Evolutionary conservation across 2,888 invertebrate species (phyloP).

Genomic region (Boloria euphrosyne): DNA sequence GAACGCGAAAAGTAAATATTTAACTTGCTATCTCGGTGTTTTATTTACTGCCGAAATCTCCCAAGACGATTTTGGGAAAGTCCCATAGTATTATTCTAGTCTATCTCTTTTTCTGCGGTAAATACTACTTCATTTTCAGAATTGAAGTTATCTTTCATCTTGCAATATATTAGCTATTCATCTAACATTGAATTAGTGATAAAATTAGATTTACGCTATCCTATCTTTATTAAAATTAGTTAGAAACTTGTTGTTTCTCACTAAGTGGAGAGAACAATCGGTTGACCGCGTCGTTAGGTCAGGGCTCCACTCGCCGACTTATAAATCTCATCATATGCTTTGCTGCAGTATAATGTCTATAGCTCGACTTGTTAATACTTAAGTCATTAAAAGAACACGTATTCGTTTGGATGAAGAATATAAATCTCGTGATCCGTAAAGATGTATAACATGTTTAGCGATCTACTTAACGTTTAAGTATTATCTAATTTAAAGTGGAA

Average conservation of each 20-base stretch:
- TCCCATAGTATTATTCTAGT: not conserved
- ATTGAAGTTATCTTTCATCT: no score
- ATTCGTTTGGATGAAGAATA: constrained; percentile 18
- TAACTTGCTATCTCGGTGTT: constrained; percentile 18
- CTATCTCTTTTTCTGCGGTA: no score
- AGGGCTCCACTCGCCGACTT: constrained; percentile 55
- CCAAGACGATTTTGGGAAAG: not conserved
- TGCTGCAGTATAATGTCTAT: not conserved
- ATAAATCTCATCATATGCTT: constrained; percentile 6
- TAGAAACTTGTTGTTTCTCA: no score
- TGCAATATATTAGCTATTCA: no score
- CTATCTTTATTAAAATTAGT: no score
- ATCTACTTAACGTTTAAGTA: constrained; percentile 25
- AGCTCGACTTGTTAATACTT: constrained; percentile 3
- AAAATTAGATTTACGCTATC: no score
- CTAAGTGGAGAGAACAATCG: constrained; percentile 49
- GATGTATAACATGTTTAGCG: constrained; percentile 25
- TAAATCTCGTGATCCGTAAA: constrained; percentile 30
- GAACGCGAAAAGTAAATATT: constrained; percentile 26
- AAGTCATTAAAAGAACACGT: constrained; percentile 24
- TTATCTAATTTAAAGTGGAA: constrained; percentile 20
- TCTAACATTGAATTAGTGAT: no score
- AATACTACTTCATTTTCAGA: no score
- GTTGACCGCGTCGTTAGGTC: constrained; percentile 57
- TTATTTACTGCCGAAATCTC: not conserved